These are phyloP conservation scores for Drosophila rellima DNA, from an alignment of 2,888 invertebrate genomes.

Conservation along the genomic window DNA sequence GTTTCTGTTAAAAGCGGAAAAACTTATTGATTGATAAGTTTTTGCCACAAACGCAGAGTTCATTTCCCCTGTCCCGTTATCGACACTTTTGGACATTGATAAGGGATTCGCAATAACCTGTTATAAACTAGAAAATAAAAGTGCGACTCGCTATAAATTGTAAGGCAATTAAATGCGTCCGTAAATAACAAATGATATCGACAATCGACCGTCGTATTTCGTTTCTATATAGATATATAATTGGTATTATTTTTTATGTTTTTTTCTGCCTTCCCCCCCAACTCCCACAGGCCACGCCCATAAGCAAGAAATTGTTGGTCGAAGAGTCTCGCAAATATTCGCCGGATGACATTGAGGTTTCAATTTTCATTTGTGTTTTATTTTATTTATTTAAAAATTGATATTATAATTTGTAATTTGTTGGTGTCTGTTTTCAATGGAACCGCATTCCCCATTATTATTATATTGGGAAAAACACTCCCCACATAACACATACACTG, in stretches of 20 bases:
- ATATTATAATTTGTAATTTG: constrained; percentile 23
- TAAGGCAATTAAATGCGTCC: constrained; percentile 10
- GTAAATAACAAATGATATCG: constrained; percentile 16
- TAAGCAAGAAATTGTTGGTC: constrained; percentile 68
- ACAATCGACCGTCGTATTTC: background rate
- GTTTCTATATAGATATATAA: constrained; percentile 35
- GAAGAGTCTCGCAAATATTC: constrained; percentile 79
- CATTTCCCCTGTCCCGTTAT: constrained; percentile 2
- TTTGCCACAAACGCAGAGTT: background rate
- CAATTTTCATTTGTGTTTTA: constrained; percentile 52
- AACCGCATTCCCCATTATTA: background rate
- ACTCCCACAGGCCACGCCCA: constrained; percentile 76
- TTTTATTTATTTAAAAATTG: constrained; percentile 27
- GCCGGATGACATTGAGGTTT: constrained; percentile 84
- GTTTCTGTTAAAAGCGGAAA: constrained; percentile 2
- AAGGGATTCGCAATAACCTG: constrained; percentile 17
- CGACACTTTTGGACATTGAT: constrained; percentile 21
- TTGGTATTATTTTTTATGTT: constrained; percentile 46
- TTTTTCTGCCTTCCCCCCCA: constrained; percentile 37
- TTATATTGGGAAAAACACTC: too few relatives aligned
- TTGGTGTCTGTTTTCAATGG: constrained; percentile 47
- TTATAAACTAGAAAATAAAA: constrained; percentile 14
- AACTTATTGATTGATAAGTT: constrained; percentile 13
- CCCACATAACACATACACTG: constrained; percentile 3
- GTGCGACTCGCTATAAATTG: constrained; percentile 16